These are phyloP conservation scores for Forbesichthys agassizii DNA, from an alignment of 2,113 vertebrate species.

Conservation along the genomic window DNA sequence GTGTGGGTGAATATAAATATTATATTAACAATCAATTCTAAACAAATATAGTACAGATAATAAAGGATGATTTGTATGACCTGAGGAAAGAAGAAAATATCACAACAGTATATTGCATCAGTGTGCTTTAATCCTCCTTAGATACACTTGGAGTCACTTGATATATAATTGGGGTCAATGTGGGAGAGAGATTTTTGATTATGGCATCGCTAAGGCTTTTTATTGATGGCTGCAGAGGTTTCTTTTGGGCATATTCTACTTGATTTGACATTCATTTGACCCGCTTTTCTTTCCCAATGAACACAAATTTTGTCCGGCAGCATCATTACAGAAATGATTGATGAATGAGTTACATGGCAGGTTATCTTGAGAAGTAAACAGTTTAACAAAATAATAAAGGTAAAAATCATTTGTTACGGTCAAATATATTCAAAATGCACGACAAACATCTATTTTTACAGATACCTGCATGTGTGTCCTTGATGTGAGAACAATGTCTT, in stretches of 20 bases:
- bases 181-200: constrained; percentile 35
- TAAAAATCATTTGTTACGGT: not conserved
- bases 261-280: constrained; percentile 26
- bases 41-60: no score
- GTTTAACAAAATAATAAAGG: not conserved
- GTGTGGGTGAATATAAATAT: not conserved
- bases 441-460: not conserved
- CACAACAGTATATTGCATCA: constrained; percentile 5
- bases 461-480: not conserved
- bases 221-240: constrained; percentile 48
- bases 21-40: no score
- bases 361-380: constrained; percentile 11
- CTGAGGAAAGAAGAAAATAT: no score
- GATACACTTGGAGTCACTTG: constrained; percentile 35
- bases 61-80: no score
- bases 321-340: constrained; percentile 37
- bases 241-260: constrained; percentile 19
- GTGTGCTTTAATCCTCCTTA: constrained; percentile 21
- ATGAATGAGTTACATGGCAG: constrained; percentile 18
- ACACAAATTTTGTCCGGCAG: not conserved
- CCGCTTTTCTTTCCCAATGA: constrained; percentile 31
- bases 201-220: constrained; percentile 22
- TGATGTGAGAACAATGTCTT: constrained; percentile 22
- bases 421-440: not conserved
- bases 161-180: constrained; percentile 30